Percentiles rank a stretch among this genome's conserved stretches.
These are phyloP conservation scores for Cirrhinus molitorella DNA, from an alignment of 2,797 vertebrate genomes.

Conservation along the genomic window DNA sequence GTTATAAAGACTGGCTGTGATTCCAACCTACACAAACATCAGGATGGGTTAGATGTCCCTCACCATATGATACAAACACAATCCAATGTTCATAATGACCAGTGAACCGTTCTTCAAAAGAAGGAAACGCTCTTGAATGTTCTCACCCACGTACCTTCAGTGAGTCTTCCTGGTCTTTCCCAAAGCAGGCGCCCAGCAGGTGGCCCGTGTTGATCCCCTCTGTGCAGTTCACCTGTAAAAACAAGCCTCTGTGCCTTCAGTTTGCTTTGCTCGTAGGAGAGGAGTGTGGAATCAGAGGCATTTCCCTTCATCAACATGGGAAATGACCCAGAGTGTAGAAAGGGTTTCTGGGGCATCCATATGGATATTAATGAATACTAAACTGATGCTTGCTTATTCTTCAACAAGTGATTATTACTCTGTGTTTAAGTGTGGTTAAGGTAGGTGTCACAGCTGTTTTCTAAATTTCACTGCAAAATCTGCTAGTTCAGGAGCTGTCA, in stretches of 20 bases:
- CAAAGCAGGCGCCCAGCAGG: slow-evolving; percentile 79
- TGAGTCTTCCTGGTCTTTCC: slow-evolving; percentile 67
- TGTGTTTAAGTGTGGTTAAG: slow-evolving; percentile 19
- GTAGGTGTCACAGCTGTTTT: neutral
- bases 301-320: slow-evolving; percentile 63
- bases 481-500: too few relatives aligned
- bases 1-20: slow-evolving; percentile 76
- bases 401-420: slow-evolving; percentile 24
- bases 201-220: slow-evolving; percentile 69
- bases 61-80: slow-evolving; percentile 23
- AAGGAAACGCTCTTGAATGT: neutral
- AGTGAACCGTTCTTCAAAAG: slow-evolving; percentile 2
- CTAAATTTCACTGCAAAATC: too few relatives aligned
- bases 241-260: slow-evolving; percentile 69
- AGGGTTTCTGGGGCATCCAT: slow-evolving; percentile 25
- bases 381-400: neutral
- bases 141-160: slow-evolving; percentile 38
- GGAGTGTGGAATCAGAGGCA: slow-evolving; percentile 62
- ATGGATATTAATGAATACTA: slow-evolving; percentile 24
- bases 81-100: neutral
- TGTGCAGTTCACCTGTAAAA: slow-evolving; percentile 86
- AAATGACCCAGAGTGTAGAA: slow-evolving; percentile 46
- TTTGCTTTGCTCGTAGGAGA: slow-evolving; percentile 69
- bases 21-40: slow-evolving; percentile 72
- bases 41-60: slow-evolving; percentile 16